Percentiles rank a stretch among this genome's conserved stretches.
Conservation (phyloP, 2,888 invertebrate species). For the Schizotus pectinicornis region DNA sequence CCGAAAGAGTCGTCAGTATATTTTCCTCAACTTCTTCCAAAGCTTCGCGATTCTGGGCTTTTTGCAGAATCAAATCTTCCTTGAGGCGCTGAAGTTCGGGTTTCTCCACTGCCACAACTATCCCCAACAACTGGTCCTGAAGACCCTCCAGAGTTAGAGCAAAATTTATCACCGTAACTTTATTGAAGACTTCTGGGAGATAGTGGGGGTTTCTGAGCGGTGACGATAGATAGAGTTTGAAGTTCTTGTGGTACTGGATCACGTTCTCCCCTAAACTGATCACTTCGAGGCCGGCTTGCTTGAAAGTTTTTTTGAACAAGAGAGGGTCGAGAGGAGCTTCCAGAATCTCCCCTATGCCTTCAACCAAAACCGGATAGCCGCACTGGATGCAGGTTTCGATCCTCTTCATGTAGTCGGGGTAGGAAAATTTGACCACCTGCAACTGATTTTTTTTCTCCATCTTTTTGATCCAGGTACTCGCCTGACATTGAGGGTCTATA, state of each 20-base stretch:
- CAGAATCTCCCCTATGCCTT: constrained; percentile 78
- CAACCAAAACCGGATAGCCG: constrained; percentile 79
- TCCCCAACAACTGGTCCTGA: constrained; percentile 83
- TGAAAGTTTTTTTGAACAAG: constrained; percentile 75
- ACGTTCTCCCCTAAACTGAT: constrained; percentile 80
- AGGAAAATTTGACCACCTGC: constrained; percentile 75
- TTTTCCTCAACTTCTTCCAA: constrained; percentile 87
- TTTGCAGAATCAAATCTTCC: constrained; percentile 78
- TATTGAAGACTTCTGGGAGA: constrained; percentile 82
- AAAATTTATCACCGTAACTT: constrained; percentile 84
- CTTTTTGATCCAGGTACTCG: constrained; percentile 84
- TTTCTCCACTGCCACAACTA: constrained; percentile 84
- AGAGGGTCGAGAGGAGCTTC: constrained; percentile 82
- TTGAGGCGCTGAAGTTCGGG: constrained; percentile 84
- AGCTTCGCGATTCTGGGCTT: constrained; percentile 80
- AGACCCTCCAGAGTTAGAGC: constrained; percentile 81
- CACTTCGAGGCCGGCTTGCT: constrained; percentile 75
- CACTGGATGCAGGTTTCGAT: constrained; percentile 77
- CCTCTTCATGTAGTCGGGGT: constrained; percentile 76
- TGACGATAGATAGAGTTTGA: constrained; percentile 81
- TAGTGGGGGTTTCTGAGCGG: constrained; percentile 86
- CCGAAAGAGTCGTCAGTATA: constrained; percentile 82
- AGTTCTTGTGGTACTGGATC: constrained; percentile 76
- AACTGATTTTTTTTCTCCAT: constrained; percentile 78
- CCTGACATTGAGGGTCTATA: constrained; percentile 85